phyloP scores from a whole-genome alignment of 2,888 invertebrate genomes.

The Neoaliturus tenellus region DNA sequence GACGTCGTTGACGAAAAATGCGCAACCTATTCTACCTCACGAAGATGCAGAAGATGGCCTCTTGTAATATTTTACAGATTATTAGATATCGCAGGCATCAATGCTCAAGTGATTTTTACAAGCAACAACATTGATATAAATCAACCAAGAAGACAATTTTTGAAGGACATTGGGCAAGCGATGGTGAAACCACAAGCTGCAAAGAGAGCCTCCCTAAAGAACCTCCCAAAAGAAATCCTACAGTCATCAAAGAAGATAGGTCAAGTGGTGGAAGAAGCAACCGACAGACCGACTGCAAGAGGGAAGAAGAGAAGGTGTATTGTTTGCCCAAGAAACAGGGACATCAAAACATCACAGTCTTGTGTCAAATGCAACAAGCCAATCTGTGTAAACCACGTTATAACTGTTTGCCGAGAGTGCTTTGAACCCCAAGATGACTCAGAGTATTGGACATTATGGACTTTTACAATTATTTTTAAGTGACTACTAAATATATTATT shows the following conservation, averaged over 20 bases:
- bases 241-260: conserved; percentile 33
- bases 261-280: neutral
- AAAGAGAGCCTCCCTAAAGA: conserved; percentile 4
- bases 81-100: conserved; percentile 31
- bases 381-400: conserved; percentile 43
- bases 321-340: conserved; percentile 50
- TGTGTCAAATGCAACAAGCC: conserved; percentile 47
- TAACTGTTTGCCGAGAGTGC: conserved; percentile 38
- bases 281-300: conserved; percentile 31
- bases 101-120: conserved; percentile 44
- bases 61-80: conserved; percentile 41
- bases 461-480: no score
- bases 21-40: conserved; percentile 45
- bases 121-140: conserved; percentile 2
- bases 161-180: conserved; percentile 20
- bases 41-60: conserved; percentile 46
- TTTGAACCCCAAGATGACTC: conserved; percentile 30
- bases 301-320: conserved; percentile 29
- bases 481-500: no score
- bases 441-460: neutral
- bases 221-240: conserved; percentile 28
- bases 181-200: conserved; percentile 38
- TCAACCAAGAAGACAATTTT: conserved; percentile 41
- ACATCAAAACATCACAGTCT: conserved; percentile 43
- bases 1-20: conserved; percentile 54